Evolutionary conservation across 2,888 invertebrate genomes (phyloP), one percentile per base, ranked within the genome.

Genomic region (Aromia moschata): DNA sequence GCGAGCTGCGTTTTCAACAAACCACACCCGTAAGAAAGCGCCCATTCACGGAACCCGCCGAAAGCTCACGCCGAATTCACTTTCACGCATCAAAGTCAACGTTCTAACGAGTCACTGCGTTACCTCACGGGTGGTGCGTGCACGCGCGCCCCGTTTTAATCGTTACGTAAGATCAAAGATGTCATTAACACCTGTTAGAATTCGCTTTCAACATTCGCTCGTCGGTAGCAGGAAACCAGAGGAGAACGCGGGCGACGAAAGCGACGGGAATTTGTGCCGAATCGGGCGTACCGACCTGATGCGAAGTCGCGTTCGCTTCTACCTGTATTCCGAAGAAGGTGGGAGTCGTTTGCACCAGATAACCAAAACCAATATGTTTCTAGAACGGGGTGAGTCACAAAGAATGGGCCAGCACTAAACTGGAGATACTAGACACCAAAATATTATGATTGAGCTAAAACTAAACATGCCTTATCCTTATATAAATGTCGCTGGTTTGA

Each of bases 151-250:
- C 10, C 1, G 3, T 31, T 43, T 52, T 60, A 60, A 57, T 60
- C 54, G 62, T 68, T 68, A 60, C 57, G 45, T 64, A 70, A 70
- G 41, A 47, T 44, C 46, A 64, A 61, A 67, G 70, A 69, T 69
- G 65, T 71, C 69, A 75, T 74, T 73, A 75, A 74, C 77, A 78
- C 77, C 77, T 78, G 77, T 77, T 77, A 72, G 74, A 72, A 74
- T 79, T 79, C 79, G 78, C 79, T 79, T 79, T 79, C 76, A 78
- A 78, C 75, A 70, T 74, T 71, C 70, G 74, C 74, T 71, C 75
- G 64, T 56, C 12, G 25, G 45, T 58, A 74, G 14, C 70, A 76
- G 78, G 78, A 70, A 66, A 62, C 17, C 73, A 79, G 69, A 61
- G 71, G 40, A 9, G 12, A 3, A 20, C 40, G 58, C 49, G 69